A percentile compares a stretch with the other conserved stretches of the same genome.
Conservation (phyloP, 2,797 vertebrate species). For the Myotis planiceps region DNA sequence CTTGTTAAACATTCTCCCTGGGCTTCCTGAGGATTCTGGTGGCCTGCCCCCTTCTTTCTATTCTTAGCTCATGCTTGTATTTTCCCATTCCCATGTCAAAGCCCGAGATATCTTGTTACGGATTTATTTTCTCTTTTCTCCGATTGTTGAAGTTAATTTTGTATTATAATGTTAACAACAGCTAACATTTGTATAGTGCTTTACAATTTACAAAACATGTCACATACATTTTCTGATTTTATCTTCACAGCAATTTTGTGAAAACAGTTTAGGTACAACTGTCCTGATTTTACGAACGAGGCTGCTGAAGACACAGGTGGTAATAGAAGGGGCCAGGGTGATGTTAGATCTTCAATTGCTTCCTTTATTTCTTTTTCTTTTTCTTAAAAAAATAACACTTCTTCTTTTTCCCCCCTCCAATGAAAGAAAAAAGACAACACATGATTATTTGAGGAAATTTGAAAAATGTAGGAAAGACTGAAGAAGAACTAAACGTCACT, state of each 20-base stretch:
- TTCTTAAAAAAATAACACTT: neutral
- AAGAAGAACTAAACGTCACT: neutral
- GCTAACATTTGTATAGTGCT: constrained; percentile 4
- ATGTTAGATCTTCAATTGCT: neutral
- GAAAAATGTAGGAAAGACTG: neutral
- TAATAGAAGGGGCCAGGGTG: neutral
- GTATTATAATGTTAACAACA: constrained; percentile 7
- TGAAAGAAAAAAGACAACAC: neutral
- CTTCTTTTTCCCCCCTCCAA: neutral
- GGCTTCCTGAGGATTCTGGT: constrained; percentile 8
- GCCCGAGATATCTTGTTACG: neutral
- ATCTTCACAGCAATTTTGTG: neutral
- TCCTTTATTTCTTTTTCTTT: neutral
- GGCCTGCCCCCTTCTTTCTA: constrained; percentile 8
- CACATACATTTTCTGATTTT: neutral
- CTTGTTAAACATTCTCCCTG: constrained; percentile 35
- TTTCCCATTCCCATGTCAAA: constrained; percentile 35
- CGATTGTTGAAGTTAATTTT: constrained; percentile 41
- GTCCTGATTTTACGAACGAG: neutral
- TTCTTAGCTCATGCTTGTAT: constrained; percentile 41
- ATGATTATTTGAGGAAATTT: neutral
- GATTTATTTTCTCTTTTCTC: constrained; percentile 25
- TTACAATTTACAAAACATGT: neutral
- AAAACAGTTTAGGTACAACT: neutral
- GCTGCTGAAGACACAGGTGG: neutral